A percentile compares a stretch with the other conserved stretches of the same genome.
phyloP scores from a whole-genome alignment of 92 coral and sea anemone species.

The Umimayanthus kanabou region DNA sequence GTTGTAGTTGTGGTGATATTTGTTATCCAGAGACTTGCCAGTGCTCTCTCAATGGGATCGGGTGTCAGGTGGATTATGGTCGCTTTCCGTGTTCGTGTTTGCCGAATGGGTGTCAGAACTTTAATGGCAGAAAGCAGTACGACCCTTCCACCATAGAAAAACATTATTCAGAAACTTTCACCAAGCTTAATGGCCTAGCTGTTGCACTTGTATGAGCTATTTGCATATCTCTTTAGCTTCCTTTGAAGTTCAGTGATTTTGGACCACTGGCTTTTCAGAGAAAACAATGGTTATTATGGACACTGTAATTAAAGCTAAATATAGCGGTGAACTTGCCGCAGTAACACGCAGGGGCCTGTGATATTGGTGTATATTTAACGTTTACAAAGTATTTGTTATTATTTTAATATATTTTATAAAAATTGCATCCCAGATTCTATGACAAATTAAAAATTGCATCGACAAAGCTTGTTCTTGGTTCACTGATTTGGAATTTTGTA shows the following conservation, averaged over 20 bases:
- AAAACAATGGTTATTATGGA: slow-evolving; percentile 35
- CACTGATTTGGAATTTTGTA: background rate
- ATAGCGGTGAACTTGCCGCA: slow-evolving; percentile 39
- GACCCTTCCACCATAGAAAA: slow-evolving; percentile 72
- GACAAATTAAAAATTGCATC: background rate
- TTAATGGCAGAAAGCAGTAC: slow-evolving; percentile 87
- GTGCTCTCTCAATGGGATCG: slow-evolving; percentile 91
- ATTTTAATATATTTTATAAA: slow-evolving; percentile 31
- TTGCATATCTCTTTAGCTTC: slow-evolving; percentile 22
- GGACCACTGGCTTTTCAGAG: background rate
- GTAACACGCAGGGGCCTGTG: slow-evolving; percentile 20
- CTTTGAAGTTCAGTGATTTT: slow-evolving; percentile 4
- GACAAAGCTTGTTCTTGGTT: background rate
- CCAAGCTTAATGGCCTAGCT: slow-evolving; percentile 64
- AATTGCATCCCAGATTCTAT: background rate
- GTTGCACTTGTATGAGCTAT: slow-evolving; percentile 39
- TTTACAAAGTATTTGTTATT: slow-evolving; percentile 13
- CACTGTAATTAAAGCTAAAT: slow-evolving; percentile 29
- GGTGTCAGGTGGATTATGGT: slow-evolving; percentile 97
- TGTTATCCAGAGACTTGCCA: slow-evolving; percentile 93
- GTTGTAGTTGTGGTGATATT: slow-evolving; percentile 90
- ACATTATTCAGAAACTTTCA: slow-evolving; percentile 90
- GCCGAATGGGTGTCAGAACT: slow-evolving; percentile 80
- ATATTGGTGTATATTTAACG: slow-evolving; percentile 22
- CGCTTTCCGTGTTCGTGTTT: slow-evolving; percentile 96